Percentiles rank a stretch among this genome's conserved stretches.
phyloP scores from a whole-genome alignment of 1,140 invertebrate genomes.

The Apis mellifera region DNA sequence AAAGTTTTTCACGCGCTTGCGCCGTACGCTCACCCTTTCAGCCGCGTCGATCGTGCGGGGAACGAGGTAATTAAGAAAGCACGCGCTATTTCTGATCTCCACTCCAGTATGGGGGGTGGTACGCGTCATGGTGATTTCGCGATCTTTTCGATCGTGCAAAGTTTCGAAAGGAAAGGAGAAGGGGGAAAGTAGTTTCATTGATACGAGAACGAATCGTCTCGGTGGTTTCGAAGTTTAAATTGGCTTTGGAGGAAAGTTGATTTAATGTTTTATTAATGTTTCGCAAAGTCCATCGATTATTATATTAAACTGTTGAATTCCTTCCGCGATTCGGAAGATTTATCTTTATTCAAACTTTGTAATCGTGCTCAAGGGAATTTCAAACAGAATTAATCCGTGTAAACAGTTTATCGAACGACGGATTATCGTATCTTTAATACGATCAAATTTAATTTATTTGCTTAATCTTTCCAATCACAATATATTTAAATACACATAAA shows the following conservation, averaged over 20 bases:
- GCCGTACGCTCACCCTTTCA: slow-evolving; percentile 10
- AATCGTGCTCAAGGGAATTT: not conserved
- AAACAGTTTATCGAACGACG: not conserved
- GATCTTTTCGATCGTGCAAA: not conserved
- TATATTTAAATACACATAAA: not conserved
- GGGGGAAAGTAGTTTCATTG: too few relatives aligned
- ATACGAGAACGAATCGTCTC: too few relatives aligned
- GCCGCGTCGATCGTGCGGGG: not conserved
- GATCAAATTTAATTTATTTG: not conserved
- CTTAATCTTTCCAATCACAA: not conserved
- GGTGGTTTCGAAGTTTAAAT: not conserved
- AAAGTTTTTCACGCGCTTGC: slow-evolving; percentile 62
- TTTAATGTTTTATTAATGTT: too few relatives aligned
- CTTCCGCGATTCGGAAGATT: not conserved
- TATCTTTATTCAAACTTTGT: not conserved
- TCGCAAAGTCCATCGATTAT: not conserved
- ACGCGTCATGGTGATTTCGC: not conserved
- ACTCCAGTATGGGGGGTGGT: not conserved
- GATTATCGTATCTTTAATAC: not conserved
- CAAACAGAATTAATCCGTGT: not conserved
- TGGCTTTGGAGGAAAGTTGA: not conserved
- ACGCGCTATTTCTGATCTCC: not conserved
- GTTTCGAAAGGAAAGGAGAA: too few relatives aligned
- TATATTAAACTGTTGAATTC: not conserved
- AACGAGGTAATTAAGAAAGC: slow-evolving; percentile 25